Percentiles rank a stretch among this genome's conserved stretches.
phyloP scores from a whole-genome alignment of 2,888 invertebrate species.

The Chymomyza fuscimana region DNA sequence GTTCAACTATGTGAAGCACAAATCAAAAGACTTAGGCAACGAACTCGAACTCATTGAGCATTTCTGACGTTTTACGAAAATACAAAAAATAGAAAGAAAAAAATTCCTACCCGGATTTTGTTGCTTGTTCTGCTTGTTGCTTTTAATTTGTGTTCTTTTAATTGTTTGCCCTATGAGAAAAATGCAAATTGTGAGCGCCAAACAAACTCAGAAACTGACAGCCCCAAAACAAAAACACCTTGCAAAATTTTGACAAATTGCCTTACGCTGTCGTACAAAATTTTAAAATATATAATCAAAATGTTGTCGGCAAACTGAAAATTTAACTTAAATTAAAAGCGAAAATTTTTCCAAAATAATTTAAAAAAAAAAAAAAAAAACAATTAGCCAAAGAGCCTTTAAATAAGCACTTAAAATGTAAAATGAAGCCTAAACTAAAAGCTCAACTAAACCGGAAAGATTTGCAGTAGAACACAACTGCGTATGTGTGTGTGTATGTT shows the following conservation, averaged over 20 bases:
- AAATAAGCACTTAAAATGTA: background rate
- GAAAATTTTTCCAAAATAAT: constrained; percentile 18
- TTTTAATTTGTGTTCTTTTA: constrained; percentile 44
- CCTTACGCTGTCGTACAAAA: constrained; percentile 23
- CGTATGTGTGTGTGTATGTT: too few relatives aligned
- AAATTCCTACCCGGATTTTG: constrained; percentile 53
- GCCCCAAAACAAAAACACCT: constrained; percentile 11
- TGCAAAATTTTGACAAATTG: constrained; percentile 45
- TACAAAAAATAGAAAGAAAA: constrained; percentile 6
- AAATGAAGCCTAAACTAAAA: background rate
- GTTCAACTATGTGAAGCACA: constrained; percentile 13
- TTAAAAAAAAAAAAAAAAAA: constrained; percentile 9
- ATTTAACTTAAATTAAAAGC: constrained; percentile 20
- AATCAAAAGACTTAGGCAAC: constrained; percentile 23
- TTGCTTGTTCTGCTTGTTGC: constrained; percentile 16
- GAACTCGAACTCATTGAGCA: constrained; percentile 17
- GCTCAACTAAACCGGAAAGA: background rate
- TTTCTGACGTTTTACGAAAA: constrained; percentile 36
- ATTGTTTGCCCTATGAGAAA: constrained; percentile 33
- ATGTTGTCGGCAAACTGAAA: constrained; percentile 23
- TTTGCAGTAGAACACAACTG: background rate
- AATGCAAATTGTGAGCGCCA: constrained; percentile 8
- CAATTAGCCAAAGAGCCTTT: constrained; percentile 8
- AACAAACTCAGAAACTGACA: constrained; percentile 12
- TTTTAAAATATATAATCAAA: constrained; percentile 34